Base-by-base conservation (phyloP, 2,113 vertebrate genomes). In the Excalfactoria chinensis region DNA sequence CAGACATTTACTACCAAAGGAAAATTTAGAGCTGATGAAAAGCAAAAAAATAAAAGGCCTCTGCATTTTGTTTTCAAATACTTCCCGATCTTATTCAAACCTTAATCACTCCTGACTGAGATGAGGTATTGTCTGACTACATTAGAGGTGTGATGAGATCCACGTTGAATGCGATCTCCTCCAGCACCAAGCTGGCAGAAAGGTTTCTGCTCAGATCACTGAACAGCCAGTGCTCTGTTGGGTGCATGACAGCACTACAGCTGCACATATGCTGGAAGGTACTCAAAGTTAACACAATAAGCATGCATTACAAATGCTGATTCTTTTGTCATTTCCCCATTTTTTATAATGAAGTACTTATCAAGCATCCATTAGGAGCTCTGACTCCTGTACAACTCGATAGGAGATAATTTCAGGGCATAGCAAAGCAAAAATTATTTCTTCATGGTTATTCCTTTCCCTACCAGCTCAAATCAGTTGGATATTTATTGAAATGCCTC, bases 341-440 rank as follows among this genome's bases (percentile, higher is more conserved):
- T 53, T 60, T 2, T 59, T 53, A 16, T 21, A 67, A 71, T 16
- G 8, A 89, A 79, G 37, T 6, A 28, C 26, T 68, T 90, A 66
- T 68, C 88, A 56, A 26, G 0, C 11, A 28, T 26, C 43, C 63
- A 13, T 56, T 34, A 1, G 76, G 19, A 92, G 73, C 59, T 69
- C 20, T 44, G 64, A 70, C 67, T 88, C 74, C 89, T 51, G 59
- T 84, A 79, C 68, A 41, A 16, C 48, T 73, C 84, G 77, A 90
- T 63, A 82, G 35, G 11, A 77, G 67, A 44, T 58, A 41, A 1
- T 63, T 79, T 86, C 66, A 90, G 84, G 26, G 91, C 86, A 64
- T 9, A 15, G 81, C 46, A 73, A 49, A 90, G 81, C 86, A 92
- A 93, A 93, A 95, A 91, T 73, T 76, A 82, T 93, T 92, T 86